A percentile compares a stretch with the other conserved stretches of the same genome.
These are phyloP conservation scores for Drymodes brunneopygia DNA, from an alignment of 2,113 vertebrate species.

Conservation along the genomic window DNA sequence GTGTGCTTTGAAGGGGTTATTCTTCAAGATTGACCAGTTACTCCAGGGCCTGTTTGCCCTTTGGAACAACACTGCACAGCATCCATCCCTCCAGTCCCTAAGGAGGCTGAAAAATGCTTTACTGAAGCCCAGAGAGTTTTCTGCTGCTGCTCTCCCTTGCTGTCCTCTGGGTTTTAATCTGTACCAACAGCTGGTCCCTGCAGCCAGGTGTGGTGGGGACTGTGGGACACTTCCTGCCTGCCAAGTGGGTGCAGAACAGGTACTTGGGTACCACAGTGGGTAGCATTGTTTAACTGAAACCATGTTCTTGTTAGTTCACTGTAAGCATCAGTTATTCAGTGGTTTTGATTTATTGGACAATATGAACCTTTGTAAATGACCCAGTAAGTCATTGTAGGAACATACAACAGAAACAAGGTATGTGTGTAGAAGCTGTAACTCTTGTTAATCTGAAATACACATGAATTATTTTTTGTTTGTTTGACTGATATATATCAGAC, in stretches of 20 bases:
- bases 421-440: neutral
- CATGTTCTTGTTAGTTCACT: neutral
- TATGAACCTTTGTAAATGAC: neutral
- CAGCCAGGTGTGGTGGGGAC: neutral
- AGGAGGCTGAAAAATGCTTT: neutral
- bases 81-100: neutral
- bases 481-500: neutral
- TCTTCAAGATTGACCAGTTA: neutral
- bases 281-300: neutral
- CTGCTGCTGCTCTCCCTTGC: neutral
- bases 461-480: neutral
- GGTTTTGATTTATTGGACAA: neutral
- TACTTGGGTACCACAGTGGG: accelerated
- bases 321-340: neutral
- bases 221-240: neutral
- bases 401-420: neutral
- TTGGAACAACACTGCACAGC: neutral
- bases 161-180: neutral
- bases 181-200: neutral
- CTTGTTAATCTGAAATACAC: neutral
- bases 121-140: neutral
- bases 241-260: neutral
- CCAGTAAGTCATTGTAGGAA: neutral
- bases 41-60: neutral
- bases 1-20: neutral